phyloP scores from a whole-genome alignment of 2,797 vertebrate species.

The Urocyon cinereoargenteus region DNA sequence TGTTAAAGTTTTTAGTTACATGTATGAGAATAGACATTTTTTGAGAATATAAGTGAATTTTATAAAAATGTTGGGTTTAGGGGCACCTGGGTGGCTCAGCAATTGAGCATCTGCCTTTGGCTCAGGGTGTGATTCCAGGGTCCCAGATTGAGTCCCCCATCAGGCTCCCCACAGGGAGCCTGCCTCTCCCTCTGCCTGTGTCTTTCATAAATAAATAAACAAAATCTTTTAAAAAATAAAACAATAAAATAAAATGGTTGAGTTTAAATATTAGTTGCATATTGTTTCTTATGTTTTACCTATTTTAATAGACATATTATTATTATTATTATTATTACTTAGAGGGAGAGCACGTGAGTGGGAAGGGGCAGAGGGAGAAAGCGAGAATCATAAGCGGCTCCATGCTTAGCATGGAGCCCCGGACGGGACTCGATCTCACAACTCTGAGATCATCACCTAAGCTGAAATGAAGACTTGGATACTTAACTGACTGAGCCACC shows the following conservation, averaged over 20 bases:
- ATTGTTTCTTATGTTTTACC: background rate
- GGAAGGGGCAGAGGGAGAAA: background rate
- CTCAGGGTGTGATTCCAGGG: too few relatives aligned
- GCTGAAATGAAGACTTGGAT: too few relatives aligned
- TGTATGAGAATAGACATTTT: background rate
- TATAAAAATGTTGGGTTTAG: background rate
- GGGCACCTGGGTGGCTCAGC: too few relatives aligned
- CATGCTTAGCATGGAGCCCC: background rate
- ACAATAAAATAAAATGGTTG: background rate
- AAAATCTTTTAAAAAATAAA: too few relatives aligned
- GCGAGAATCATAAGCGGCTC: background rate
- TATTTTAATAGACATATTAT: background rate
- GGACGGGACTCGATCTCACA: background rate
- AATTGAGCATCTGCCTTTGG: too few relatives aligned
- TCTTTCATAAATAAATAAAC: too few relatives aligned
- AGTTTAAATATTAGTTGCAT: background rate
- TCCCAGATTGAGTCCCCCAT: too few relatives aligned
- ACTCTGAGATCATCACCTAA: background rate
- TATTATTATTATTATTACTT: too few relatives aligned
- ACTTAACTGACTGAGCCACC: background rate
- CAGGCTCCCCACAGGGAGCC: too few relatives aligned
- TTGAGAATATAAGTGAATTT: background rate
- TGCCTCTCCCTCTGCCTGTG: too few relatives aligned
- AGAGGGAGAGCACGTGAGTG: background rate
- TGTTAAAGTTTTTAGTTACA: background rate